A percentile compares a stretch with the other conserved stretches of the same genome.
phyloP scores from a whole-genome alignment of 2,797 vertebrate species.

The Urocyon cinereoargenteus region DNA sequence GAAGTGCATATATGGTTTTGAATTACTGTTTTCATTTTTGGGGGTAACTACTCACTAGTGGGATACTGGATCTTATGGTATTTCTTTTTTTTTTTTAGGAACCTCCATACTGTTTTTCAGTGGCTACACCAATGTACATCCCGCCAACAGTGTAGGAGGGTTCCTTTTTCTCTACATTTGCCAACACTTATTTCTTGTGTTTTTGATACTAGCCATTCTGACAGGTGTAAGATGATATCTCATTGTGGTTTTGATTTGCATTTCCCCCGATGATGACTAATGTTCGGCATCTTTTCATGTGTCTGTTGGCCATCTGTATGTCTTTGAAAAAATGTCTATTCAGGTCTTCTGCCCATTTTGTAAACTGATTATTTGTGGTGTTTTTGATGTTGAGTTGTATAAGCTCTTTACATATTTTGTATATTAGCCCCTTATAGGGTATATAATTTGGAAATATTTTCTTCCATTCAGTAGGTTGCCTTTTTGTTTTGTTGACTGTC shows the following conservation, averaged over 20 bases:
- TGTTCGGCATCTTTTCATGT: neutral
- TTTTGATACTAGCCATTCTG: neutral
- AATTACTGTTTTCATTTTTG: neutral
- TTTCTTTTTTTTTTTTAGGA: neutral
- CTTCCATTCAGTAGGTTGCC: neutral
- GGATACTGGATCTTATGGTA: neutral
- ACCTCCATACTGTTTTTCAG: neutral
- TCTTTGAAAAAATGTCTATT: neutral
- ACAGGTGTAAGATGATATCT: neutral
- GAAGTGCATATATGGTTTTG: neutral
- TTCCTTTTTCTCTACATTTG: neutral
- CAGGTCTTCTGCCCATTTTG: neutral
- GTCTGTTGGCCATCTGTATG: neutral
- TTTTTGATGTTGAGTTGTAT: neutral
- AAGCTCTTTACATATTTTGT: neutral
- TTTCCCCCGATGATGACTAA: neutral
- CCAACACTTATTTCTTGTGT: neutral
- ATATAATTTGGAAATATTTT: neutral
- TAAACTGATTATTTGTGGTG: neutral
- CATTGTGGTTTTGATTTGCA: neutral
- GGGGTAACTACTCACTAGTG: neutral
- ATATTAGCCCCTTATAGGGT: neutral
- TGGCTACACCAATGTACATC: neutral
- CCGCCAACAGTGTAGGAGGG: neutral
- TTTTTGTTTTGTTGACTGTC: neutral